These are phyloP conservation scores for Drosophila ercepeae DNA, from an alignment of 1,140 invertebrate genomes.

Conservation along the genomic window DNA sequence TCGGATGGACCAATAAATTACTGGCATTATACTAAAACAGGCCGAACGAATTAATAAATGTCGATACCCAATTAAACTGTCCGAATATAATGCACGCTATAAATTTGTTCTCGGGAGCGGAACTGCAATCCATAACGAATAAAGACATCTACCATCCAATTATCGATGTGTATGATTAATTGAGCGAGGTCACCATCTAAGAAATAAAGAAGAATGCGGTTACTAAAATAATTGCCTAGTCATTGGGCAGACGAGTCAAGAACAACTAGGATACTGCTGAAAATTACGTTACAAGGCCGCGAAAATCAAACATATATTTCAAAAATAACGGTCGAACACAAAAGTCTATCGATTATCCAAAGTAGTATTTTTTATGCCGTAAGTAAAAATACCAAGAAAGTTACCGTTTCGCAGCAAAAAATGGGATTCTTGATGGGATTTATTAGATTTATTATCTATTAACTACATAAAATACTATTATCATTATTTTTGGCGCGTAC, in stretches of 20 bases:
- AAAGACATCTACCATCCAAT: conserved; percentile 62
- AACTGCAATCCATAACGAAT: conserved; percentile 34
- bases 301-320: not conserved
- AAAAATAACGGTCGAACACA: not conserved
- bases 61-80: conserved; percentile 80
- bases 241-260: conserved; percentile 11
- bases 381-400: too few species aligned
- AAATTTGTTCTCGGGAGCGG: conserved; percentile 45
- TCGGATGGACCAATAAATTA: conserved; percentile 39
- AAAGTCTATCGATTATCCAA: not conserved
- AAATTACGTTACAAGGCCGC: not conserved
- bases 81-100: conserved; percentile 68
- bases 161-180: conserved; percentile 47
- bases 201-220: conserved; percentile 51
- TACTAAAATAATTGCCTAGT: conserved; percentile 55
- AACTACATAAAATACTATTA: too few species aligned
- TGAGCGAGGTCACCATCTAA: conserved; percentile 36
- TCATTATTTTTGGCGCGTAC: too few species aligned
- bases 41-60: conserved; percentile 69
- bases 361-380: not conserved
- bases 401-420: too few species aligned
- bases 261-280: not conserved
- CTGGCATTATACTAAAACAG: conserved; percentile 29
- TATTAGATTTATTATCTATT: too few species aligned
- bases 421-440: too few species aligned